Base-by-base conservation (phyloP, 2,113 vertebrate genomes). In the Albula goreensis region DNA sequence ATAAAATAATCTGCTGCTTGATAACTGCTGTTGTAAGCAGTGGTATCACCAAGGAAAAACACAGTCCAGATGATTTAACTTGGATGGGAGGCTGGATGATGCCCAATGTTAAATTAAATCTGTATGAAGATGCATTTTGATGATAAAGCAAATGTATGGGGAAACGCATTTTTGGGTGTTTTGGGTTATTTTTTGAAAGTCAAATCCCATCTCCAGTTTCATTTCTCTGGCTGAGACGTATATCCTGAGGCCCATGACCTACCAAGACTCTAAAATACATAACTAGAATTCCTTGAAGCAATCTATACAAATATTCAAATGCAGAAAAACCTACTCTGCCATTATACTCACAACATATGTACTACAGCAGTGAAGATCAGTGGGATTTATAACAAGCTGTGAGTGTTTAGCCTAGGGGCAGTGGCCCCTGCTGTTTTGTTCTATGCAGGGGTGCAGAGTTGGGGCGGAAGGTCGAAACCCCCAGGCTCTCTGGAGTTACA, bases 101-200 rank as follows among this genome's bases (percentile, higher is more conserved):
- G 53, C 80, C 88, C 86, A 91, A 17, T 77, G 52, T 57, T 85
- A 82, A 84, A 88, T 88, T 31, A 83, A 89, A 88, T 88, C 78
- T 81, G n/a, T 83, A 48, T 66, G 63, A 25, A 19, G 63, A 70
- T 3, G 6, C 22, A 3, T n/a, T 74, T 31, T 25, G n/a, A 74
- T 74, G 70, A 19, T 8, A 31, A 5, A 25, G 17, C 19, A 25
- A 41, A 41, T 41, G 8, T 31, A 74, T 74, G 70, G 70, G 70
- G 22, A 74, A 74, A 74, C 11, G 25, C 9, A 74, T 31, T 10
- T 0, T 2, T 74, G 70, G 70, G n/a, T n/a, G 3, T 31, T n/a
- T n/a, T 74, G 31, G 70, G 1, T 22, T n/a, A 4, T 22, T 11
- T 74, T 74, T 4, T 25, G 22, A n/a, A 4, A 1, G 25, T 11